Conservation (phyloP, 2,797 vertebrate species). For the Loris lydekkerianus region DNA sequence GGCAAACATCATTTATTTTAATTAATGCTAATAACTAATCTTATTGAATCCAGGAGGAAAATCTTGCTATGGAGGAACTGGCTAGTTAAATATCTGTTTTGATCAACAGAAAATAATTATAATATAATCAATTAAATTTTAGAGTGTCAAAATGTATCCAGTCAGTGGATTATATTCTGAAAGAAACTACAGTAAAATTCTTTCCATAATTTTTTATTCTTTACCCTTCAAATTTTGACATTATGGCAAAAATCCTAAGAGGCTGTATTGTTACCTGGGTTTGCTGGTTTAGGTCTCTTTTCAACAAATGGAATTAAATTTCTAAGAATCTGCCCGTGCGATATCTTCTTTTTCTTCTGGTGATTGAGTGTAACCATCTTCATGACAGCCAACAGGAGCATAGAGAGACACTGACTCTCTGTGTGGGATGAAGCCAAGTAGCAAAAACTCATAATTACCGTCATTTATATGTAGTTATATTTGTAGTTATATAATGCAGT, state of each 20-base stretch:
- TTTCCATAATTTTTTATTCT: not conserved
- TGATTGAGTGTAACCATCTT: not conserved
- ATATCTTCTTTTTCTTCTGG: not conserved
- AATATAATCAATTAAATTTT: not conserved
- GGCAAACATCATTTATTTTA: not conserved
- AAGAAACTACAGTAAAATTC: conserved; percentile 12
- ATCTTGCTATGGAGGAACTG: not conserved
- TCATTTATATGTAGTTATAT: not conserved
- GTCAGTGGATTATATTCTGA: not conserved
- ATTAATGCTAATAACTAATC: not conserved
- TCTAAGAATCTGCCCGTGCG: conserved; percentile 26
- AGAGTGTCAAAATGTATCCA: not conserved
- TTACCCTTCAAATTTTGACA: conserved; percentile 25
- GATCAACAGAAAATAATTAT: conserved; percentile 12
- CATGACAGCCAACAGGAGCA: not conserved
- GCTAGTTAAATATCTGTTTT: not conserved
- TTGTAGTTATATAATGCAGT: not conserved
- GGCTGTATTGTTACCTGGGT: not conserved
- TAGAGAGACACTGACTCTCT: not conserved
- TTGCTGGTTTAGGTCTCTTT: not conserved
- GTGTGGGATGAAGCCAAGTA: not conserved
- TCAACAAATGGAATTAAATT: conserved; percentile 30
- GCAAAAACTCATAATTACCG: not conserved
- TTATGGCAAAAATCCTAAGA: not conserved
- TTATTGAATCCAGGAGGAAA: not conserved